Evolutionary conservation across 2,113 vertebrate genomes (phyloP).

Genomic region (Syngnathoides biaculeatus): DNA sequence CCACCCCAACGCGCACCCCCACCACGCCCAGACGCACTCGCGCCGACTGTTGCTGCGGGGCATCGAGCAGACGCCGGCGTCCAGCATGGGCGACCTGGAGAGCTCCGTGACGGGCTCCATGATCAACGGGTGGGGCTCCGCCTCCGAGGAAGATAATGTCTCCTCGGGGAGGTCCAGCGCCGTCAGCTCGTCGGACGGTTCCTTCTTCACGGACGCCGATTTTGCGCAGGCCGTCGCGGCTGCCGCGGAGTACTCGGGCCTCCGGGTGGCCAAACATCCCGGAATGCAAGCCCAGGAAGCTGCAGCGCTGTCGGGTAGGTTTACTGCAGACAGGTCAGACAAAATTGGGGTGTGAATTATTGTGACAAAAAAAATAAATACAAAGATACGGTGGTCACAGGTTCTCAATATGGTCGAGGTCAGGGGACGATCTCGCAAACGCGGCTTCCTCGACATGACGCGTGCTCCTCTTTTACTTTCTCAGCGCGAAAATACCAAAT

Average conservation of each 20-base stretch:
- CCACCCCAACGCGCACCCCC: conserved; percentile 58
- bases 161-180: conserved; percentile 92
- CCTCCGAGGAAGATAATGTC: conserved; percentile 95
- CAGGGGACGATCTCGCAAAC: neutral
- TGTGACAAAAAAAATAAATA: too few species aligned
- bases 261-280: conserved; percentile 86
- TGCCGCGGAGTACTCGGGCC: conserved; percentile 90
- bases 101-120: conserved; percentile 98
- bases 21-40: conserved; percentile 68
- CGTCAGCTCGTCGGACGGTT: conserved; percentile 95
- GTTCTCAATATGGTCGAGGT: neutral
- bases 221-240: conserved; percentile 96
- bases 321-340: neutral
- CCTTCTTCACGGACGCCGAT: conserved; percentile 96
- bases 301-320: conserved; percentile 50
- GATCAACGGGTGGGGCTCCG: conserved; percentile 99
- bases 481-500: conserved; percentile 91
- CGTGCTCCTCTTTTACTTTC: neutral
- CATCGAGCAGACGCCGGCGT: conserved; percentile 94
- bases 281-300: conserved; percentile 59
- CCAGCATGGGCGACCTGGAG: conserved; percentile 94
- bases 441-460: neutral
- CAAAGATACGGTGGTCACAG: too few species aligned
- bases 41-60: conserved; percentile 86
- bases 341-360: neutral